phyloP scores from a whole-genome alignment of 2,113 vertebrate species.

The Marmota flaviventris region DNA sequence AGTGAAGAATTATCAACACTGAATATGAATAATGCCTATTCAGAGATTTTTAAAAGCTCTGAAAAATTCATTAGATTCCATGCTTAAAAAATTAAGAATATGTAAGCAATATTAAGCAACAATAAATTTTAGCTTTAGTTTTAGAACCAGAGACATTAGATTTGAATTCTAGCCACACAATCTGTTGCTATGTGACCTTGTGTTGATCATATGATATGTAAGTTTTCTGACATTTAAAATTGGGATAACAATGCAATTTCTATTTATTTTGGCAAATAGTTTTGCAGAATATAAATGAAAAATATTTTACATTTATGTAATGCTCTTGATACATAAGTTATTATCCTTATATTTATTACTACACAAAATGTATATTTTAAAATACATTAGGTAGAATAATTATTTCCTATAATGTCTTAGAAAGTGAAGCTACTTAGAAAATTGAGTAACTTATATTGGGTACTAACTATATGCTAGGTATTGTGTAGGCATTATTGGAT shows the following conservation, averaged over 20 bases:
- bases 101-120: background rate
- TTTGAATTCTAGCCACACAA: slow-evolving; percentile 7
- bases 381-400: background rate
- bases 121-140: background rate
- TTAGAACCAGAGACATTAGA: slow-evolving; percentile 24
- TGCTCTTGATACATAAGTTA: background rate
- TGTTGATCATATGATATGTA: background rate
- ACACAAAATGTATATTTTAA: background rate
- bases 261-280: background rate
- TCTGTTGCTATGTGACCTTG: background rate
- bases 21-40: background rate
- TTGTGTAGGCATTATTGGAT: background rate
- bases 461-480: background rate
- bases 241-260: background rate
- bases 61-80: background rate
- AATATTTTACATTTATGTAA: background rate
- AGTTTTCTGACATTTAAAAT: slow-evolving; percentile 9
- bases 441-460: background rate
- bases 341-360: background rate
- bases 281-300: background rate
- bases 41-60: background rate
- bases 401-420: background rate
- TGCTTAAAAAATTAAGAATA: background rate
- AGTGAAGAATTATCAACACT: background rate
- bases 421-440: background rate